phyloP scores from a whole-genome alignment of 2,888 invertebrate genomes.

The Sycophila texana region DNA sequence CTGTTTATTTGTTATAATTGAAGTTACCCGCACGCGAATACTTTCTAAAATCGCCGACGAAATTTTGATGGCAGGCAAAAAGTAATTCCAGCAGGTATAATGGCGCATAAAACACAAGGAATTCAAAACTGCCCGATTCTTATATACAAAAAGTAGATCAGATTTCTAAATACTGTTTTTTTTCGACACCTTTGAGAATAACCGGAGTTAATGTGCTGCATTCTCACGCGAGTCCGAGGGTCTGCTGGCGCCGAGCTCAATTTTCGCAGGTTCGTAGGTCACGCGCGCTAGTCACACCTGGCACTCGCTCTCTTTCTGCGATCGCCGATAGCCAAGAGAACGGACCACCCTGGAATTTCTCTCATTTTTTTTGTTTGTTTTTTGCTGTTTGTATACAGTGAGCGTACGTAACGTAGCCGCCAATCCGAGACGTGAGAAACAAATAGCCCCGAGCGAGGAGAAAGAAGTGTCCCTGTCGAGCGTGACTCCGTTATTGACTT shows the following conservation, averaged over 20 bases:
- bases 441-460: not conserved
- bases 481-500: not conserved
- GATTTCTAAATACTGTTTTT: too few relatives aligned
- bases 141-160: too few relatives aligned
- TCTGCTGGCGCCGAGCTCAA: not conserved
- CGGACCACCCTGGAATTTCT: constrained; percentile 1
- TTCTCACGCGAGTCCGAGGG: not conserved
- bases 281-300: constrained; percentile 30
- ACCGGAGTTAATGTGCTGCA: too few relatives aligned
- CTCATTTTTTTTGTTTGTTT: not conserved
- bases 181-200: too few relatives aligned
- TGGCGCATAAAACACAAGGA: too few relatives aligned
- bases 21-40: not conserved
- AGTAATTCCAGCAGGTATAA: too few relatives aligned
- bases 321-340: not conserved
- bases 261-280: constrained; percentile 5
- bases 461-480: not conserved
- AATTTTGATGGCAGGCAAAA: too few relatives aligned
- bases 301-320: not conserved
- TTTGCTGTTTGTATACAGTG: not conserved
- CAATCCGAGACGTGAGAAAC: constrained; percentile 15
- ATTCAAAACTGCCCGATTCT: too few relatives aligned
- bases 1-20: not conserved
- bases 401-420: not conserved
- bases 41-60: not conserved